These are phyloP conservation scores for Neelides folsomi DNA, from an alignment of 2,888 invertebrate species.

Conservation along the genomic window DNA sequence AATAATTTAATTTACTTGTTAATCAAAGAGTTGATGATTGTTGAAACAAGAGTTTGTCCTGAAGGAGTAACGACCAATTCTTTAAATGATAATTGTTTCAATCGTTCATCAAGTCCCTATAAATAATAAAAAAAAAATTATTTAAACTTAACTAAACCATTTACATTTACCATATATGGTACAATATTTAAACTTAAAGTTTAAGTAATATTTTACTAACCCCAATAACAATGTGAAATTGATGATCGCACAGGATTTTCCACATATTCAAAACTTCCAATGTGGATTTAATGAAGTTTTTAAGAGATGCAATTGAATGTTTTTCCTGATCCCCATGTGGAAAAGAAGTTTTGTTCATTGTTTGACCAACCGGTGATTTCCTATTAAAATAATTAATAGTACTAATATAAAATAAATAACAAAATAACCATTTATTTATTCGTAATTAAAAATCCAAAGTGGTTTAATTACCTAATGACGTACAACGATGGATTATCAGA, in stretches of 20 bases:
- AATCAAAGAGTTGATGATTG: conserved; percentile 70
- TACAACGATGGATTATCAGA: conserved; percentile 28
- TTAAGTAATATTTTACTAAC: too few species aligned
- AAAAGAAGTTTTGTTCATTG: neutral
- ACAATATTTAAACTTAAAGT: neutral
- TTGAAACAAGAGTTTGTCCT: conserved; percentile 59
- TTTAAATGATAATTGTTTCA: conserved; percentile 49
- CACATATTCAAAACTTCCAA: conserved; percentile 85
- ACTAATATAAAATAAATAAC: too few species aligned
- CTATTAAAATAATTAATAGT: too few species aligned
- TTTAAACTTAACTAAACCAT: neutral
- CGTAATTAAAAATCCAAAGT: conserved; percentile 1
- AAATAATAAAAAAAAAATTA: conserved; percentile 23
- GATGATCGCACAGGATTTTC: conserved; percentile 84
- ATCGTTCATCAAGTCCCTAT: conserved; percentile 47
- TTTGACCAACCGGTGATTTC: neutral
- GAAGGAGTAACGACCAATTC: conserved; percentile 54
- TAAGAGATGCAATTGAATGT: conserved; percentile 61
- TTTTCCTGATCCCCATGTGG: conserved; percentile 23
- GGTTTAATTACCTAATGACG: conserved; percentile 19
- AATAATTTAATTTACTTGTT: conserved; percentile 47
- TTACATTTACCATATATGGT: neutral
- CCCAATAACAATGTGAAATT: conserved; percentile 57
- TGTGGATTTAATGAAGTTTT: conserved; percentile 57
- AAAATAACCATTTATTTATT: too few species aligned